Evolutionary conservation across 1,140 invertebrate species (phyloP).

Genomic region (Drosophila erecta): DNA sequence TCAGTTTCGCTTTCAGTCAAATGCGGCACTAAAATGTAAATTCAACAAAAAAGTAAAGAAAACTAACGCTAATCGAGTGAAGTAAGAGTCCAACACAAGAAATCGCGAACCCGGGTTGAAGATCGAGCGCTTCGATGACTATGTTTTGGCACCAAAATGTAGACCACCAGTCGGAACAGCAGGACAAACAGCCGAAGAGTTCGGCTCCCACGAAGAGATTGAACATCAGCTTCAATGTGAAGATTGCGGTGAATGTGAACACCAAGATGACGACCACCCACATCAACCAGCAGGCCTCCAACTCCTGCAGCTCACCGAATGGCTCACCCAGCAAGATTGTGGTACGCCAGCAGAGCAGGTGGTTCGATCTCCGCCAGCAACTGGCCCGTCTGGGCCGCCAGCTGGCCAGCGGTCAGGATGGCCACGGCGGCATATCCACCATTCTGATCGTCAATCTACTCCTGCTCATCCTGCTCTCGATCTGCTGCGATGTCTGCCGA

Average conservation of each 20-base stretch:
- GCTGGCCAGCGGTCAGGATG: constrained; percentile 22
- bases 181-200: constrained; percentile 11
- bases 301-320: not conserved
- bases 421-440: constrained; percentile 55
- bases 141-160: constrained; percentile 71
- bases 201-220: constrained; percentile 30
- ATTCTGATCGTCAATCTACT: constrained; percentile 57
- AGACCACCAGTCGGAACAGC: constrained; percentile 27
- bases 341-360: constrained; percentile 19
- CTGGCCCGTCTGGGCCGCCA: constrained; percentile 43
- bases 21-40: constrained; percentile 67
- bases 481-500: constrained; percentile 69
- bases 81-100: constrained; percentile 22
- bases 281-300: constrained; percentile 22
- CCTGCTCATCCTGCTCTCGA: constrained; percentile 59
- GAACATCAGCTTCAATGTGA: constrained; percentile 72
- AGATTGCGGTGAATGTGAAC: constrained; percentile 75
- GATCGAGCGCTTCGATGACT: constrained; percentile 47
- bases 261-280: constrained; percentile 59
- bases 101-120: constrained; percentile 20
- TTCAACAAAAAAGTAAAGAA: not conserved
- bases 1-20: constrained; percentile 42
- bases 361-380: constrained; percentile 43
- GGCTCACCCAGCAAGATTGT: not conserved
- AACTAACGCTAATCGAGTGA: constrained; percentile 36